phyloP scores from a whole-genome alignment of 2,797 vertebrate species.

The Sarcoramphus papa region DNA sequence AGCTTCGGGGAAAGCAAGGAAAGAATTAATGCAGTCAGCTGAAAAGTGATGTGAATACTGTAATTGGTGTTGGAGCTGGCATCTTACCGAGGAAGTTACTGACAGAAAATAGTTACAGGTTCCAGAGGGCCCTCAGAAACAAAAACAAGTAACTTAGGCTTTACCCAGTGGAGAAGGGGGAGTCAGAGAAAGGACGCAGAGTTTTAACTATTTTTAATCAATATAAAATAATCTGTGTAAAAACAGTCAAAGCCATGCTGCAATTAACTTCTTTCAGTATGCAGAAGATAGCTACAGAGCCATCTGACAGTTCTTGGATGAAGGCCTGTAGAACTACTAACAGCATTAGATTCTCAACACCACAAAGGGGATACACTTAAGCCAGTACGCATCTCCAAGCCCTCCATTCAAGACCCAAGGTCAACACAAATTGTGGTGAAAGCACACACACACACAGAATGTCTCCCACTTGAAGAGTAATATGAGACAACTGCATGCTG shows the following conservation, averaged over 20 bases:
- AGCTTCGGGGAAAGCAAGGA: not conserved
- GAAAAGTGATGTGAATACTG: not conserved
- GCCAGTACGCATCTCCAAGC: not conserved
- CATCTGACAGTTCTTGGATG: not conserved
- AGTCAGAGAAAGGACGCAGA: not conserved
- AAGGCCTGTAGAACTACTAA: not conserved
- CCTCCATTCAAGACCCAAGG: not conserved
- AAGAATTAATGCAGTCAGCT: not conserved
- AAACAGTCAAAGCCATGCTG: not conserved
- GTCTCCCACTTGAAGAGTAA: not conserved
- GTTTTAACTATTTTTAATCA: slow-evolving; percentile 19
- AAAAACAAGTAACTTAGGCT: not conserved
- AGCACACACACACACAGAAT: not conserved
- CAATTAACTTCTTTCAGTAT: not conserved
- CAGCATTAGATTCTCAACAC: not conserved
- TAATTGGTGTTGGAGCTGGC: not conserved
- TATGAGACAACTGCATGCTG: not conserved
- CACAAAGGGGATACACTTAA: not conserved
- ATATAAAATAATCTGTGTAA: slow-evolving; percentile 9
- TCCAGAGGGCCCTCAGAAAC: not conserved
- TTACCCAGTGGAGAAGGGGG: not conserved
- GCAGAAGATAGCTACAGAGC: not conserved
- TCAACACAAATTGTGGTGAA: not conserved
- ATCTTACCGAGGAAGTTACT: not conserved
- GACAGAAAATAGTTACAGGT: not conserved